A percentile compares a stretch with the other conserved stretches of the same genome.
Conservation (phyloP, 35 echinoderm and acorn worm genomes). For the Apostichopus parvimensis region DNA sequence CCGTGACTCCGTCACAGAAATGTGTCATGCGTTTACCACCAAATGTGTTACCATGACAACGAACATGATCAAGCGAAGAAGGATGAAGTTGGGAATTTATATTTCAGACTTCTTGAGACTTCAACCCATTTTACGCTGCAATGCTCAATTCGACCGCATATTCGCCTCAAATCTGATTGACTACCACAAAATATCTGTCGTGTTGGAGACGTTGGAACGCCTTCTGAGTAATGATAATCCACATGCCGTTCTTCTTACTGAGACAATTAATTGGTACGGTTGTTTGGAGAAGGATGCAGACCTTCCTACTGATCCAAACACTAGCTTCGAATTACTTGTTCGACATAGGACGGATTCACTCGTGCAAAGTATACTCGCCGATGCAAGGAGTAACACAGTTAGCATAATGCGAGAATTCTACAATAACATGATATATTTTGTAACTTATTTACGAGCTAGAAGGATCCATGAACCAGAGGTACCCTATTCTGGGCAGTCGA, state of each 20-base stretch:
- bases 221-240: neutral
- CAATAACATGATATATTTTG: conserved; percentile 30
- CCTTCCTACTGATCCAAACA: neutral
- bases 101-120: neutral
- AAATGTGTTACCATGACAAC: neutral
- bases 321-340: neutral
- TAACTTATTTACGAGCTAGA: neutral
- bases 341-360: neutral
- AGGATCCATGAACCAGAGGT: neutral
- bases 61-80: neutral
- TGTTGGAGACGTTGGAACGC: neutral
- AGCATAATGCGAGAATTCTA: neutral
- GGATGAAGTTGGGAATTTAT: neutral
- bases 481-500: too few relatives aligned
- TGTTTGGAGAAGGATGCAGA: neutral
- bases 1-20: conserved; percentile 23
- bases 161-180: conserved; percentile 22
- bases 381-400: too few relatives aligned
- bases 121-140: neutral
- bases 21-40: conserved; percentile 52
- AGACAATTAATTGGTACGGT: neutral
- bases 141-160: conserved; percentile 36
- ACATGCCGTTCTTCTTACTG: neutral
- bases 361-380: neutral
- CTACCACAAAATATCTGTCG: neutral